These are phyloP conservation scores for Cercopithecus mona DNA, from an alignment of 2,113 vertebrate genomes.

Conservation along the genomic window DNA sequence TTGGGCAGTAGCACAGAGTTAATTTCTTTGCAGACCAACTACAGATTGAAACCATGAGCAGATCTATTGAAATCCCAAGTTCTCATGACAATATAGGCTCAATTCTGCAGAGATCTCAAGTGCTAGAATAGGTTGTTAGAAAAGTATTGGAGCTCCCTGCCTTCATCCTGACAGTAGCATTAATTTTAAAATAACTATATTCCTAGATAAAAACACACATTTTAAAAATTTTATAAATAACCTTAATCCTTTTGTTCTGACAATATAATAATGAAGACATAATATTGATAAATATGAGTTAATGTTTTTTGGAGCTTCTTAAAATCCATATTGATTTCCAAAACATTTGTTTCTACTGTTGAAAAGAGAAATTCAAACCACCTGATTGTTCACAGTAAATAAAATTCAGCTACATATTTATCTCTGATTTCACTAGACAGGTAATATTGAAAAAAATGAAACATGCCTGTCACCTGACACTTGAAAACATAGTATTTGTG, in stretches of 20 bases:
- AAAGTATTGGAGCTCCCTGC: neutral
- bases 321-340: neutral
- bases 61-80: neutral
- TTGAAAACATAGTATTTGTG: neutral
- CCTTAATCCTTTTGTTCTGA: neutral
- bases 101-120: neutral
- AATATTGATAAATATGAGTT: neutral
- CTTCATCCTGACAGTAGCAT: neutral
- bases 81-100: neutral
- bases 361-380: neutral
- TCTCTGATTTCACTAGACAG: neutral
- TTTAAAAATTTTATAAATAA: neutral
- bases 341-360: neutral
- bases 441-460: neutral
- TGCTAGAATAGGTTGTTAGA: neutral
- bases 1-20: neutral
- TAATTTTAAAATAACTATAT: neutral
- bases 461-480: neutral
- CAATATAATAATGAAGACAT: neutral
- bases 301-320: neutral
- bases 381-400: neutral
- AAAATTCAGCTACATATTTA: neutral
- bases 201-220: neutral
- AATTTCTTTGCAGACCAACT: neutral
- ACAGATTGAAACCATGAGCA: neutral